These are phyloP conservation scores for Athene cunicularia DNA, from an alignment of 2,113 vertebrate genomes.

Conservation along the genomic window DNA sequence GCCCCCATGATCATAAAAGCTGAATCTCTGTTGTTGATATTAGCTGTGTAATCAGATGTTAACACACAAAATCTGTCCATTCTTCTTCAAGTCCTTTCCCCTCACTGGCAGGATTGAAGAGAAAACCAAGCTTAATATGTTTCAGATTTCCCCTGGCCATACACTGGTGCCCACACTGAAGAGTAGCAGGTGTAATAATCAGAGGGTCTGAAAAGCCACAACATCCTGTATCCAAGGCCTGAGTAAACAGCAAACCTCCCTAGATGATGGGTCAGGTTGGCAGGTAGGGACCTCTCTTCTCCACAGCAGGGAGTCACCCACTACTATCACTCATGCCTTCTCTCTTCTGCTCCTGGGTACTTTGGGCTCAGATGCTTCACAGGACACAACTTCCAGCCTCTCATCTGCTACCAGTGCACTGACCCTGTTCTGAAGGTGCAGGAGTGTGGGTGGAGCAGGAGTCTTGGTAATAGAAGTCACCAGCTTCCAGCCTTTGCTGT, in stretches of 20 bases:
- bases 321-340: background rate
- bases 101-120: background rate
- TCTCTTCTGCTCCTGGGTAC: background rate
- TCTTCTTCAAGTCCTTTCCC: background rate
- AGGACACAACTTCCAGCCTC: background rate
- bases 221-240: background rate
- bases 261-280: background rate
- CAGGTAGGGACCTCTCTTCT: background rate
- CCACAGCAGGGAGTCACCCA: background rate
- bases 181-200: background rate
- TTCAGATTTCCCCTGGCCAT: background rate
- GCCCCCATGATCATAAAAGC: background rate
- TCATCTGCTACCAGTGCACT: background rate
- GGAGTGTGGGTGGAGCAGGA: background rate
- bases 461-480: background rate
- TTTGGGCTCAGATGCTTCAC: background rate
- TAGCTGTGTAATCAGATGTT: background rate
- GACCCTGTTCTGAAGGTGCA: background rate
- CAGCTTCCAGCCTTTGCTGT: background rate
- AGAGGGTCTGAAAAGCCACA: background rate
- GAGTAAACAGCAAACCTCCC: background rate
- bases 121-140: background rate
- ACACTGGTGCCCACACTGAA: background rate
- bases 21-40: background rate
- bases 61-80: background rate